Conservation (phyloP, 2,113 vertebrate species). For the Piaya cayana region DNA sequence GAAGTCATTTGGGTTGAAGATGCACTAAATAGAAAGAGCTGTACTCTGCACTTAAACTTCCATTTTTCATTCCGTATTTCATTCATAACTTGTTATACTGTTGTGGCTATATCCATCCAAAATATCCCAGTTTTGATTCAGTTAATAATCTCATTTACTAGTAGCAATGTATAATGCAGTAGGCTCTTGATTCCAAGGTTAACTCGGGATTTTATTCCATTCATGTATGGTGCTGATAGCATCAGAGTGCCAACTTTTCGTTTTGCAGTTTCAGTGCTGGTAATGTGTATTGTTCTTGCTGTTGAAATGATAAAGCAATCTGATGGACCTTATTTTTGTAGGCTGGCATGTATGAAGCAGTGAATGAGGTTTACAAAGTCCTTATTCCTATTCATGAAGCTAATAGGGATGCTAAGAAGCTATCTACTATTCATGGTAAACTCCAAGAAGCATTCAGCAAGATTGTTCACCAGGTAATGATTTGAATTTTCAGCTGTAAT, state of each 20-base stretch:
- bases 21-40: neutral
- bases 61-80: neutral
- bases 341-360: conserved; percentile 98
- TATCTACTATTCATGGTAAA: conserved; percentile 98
- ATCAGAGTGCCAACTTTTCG: neutral
- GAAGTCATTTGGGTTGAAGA: neutral
- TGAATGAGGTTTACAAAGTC: conserved; percentile 98
- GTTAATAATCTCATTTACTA: neutral
- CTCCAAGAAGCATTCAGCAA: conserved; percentile 99
- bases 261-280: neutral
- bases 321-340: conserved; percentile 68
- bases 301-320: conserved; percentile 1
- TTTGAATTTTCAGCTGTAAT: conserved; percentile 34
- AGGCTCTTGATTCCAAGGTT: neutral
- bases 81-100: neutral
- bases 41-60: neutral
- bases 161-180: neutral
- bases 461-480: conserved; percentile 97
- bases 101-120: neutral
- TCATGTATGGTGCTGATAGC: neutral
- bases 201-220: neutral
- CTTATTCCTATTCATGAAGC: conserved; percentile 98
- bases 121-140: neutral
- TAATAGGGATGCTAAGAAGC: conserved; percentile 96
- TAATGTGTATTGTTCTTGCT: neutral